Evolutionary conservation across 2,888 invertebrate genomes (phyloP).

Genomic region (Uloborus plumipes): DNA sequence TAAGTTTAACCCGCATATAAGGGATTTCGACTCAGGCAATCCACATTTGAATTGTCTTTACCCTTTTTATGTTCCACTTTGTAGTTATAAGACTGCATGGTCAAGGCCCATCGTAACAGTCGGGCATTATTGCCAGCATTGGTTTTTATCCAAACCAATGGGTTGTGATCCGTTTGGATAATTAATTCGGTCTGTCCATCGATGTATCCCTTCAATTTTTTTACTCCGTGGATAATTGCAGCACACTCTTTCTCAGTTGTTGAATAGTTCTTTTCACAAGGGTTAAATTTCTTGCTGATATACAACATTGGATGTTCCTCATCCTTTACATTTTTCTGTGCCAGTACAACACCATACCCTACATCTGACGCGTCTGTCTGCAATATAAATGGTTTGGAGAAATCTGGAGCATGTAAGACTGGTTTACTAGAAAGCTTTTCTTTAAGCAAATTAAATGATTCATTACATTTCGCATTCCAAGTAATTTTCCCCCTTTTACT

Average conservation of each 20-base stretch:
- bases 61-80: constrained; percentile 10
- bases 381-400: neutral
- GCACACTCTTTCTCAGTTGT: constrained; percentile 20
- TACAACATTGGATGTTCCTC: constrained; percentile 14
- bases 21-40: neutral
- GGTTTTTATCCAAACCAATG: constrained; percentile 15
- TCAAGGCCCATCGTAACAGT: constrained; percentile 6
- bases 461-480: neutral
- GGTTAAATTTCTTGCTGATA: neutral
- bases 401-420: neutral
- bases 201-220: constrained; percentile 11
- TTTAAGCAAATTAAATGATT: neutral
- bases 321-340: neutral
- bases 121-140: neutral
- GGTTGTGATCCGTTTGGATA: constrained; percentile 19
- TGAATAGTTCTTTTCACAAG: constrained; percentile 2
- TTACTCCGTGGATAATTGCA: neutral
- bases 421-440: neutral
- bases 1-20: too few relatives aligned
- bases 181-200: constrained; percentile 8
- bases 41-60: constrained; percentile 5
- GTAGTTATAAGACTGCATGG: constrained; percentile 9
- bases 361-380: neutral
- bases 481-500: neutral
- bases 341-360: neutral